Conservation (phyloP, 2,888 invertebrate genomes). For the Diplazon laetatorius region DNA sequence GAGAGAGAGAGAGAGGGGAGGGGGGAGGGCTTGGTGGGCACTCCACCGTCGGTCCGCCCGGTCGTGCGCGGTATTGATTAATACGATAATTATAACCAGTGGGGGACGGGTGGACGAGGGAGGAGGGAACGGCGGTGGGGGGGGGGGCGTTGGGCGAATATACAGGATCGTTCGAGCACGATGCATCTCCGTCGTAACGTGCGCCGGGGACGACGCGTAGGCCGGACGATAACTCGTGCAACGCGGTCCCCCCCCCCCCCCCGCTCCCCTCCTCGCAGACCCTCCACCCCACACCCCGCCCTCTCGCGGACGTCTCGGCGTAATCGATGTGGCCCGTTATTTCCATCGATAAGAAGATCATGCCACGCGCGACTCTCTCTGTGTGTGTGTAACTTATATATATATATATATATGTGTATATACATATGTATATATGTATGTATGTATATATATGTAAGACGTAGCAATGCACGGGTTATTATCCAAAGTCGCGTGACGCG, state of each 20-base stretch:
- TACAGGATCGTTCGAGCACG: slow-evolving; percentile 2
- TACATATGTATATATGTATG: not conserved
- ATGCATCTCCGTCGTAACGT: slow-evolving; percentile 1
- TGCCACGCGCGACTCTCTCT: not conserved
- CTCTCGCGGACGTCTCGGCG: not conserved
- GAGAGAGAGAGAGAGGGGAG: too few relatives aligned
- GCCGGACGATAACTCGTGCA: slow-evolving; percentile 6
- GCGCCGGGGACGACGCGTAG: slow-evolving; percentile 4
- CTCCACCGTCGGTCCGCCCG: slow-evolving; percentile 39
- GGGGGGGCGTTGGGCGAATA: too few relatives aligned
- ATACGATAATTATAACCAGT: slow-evolving; percentile 60
- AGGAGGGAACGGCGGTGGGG: too few relatives aligned
- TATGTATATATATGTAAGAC: too few relatives aligned
- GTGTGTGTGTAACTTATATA: too few relatives aligned
- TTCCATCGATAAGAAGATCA: slow-evolving; percentile 5
- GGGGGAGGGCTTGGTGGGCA: not conserved
- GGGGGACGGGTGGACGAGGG: slow-evolving; percentile 24
- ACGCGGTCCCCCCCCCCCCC: too few relatives aligned
- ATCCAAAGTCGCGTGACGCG: not conserved
- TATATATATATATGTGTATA: too few relatives aligned
- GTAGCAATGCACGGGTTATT: too few relatives aligned
- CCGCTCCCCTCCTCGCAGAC: not conserved
- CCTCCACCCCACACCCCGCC: not conserved
- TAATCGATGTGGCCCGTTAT: slow-evolving; percentile 34
- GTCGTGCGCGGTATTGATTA: slow-evolving; percentile 57